Conservation (phyloP, 2,797 vertebrate genomes). For the Discoglossus pictus region DNA sequence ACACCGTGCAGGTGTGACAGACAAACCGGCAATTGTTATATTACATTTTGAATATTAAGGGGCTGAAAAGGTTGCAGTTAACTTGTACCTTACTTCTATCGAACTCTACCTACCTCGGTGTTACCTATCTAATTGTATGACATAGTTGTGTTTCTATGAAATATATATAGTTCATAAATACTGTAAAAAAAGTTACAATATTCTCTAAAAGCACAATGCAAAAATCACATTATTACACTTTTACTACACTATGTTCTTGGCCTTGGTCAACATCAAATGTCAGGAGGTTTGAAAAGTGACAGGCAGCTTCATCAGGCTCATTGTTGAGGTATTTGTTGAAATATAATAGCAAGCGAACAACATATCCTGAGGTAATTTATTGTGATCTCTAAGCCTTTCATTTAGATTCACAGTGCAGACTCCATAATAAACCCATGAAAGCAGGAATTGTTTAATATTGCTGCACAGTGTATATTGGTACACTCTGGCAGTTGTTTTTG, state of each 20-base stretch:
- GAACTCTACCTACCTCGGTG: too few species aligned
- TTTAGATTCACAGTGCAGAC: constrained; percentile 7
- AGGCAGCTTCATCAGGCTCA: constrained; percentile 2
- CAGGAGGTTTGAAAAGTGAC: background rate
- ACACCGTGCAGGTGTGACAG: too few species aligned
- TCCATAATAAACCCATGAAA: constrained; percentile 17
- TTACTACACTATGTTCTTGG: too few species aligned
- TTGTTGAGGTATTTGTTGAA: constrained; percentile 10
- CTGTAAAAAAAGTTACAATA: too few species aligned
- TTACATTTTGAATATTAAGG: too few species aligned
- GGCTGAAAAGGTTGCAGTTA: too few species aligned
- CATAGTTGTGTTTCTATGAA: background rate
- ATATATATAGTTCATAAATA: background rate
- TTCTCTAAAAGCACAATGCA: background rate
- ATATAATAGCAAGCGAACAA: background rate
- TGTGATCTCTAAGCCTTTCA: background rate
- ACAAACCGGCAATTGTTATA: too few species aligned
- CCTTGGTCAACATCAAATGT: too few species aligned
- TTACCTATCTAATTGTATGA: too few species aligned
- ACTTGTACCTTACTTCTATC: too few species aligned
- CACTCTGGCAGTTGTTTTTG: constrained; percentile 19
- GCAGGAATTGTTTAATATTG: constrained; percentile 2
- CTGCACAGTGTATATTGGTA: constrained; percentile 12
- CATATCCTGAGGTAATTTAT: background rate
- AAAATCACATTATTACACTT: too few species aligned